These are phyloP conservation scores for Drosophila quadrilineata DNA, from an alignment of 1,140 invertebrate genomes.

Conservation along the genomic window DNA sequence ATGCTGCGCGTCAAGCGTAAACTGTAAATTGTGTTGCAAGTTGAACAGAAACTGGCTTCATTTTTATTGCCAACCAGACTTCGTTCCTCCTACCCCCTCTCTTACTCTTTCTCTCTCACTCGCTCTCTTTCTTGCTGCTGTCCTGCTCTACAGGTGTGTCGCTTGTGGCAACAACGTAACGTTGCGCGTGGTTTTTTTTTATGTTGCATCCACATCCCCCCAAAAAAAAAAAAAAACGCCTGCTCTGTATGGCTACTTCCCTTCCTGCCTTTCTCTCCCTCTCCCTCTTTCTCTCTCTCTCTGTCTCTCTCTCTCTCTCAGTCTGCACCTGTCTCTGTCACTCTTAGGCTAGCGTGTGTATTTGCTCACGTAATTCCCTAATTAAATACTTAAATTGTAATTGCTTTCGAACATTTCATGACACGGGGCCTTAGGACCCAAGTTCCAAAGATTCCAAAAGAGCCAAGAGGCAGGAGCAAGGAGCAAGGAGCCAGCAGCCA, in stretches of 20 bases:
- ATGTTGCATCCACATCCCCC: neutral
- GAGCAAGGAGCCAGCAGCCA: neutral
- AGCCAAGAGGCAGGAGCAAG: neutral
- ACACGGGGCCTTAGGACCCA: slow-evolving; percentile 11
- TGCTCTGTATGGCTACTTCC: neutral
- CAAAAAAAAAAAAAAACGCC: slow-evolving; percentile 3
- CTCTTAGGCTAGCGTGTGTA: slow-evolving; percentile 36
- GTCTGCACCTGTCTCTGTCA: neutral
- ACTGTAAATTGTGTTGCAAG: slow-evolving; percentile 72
- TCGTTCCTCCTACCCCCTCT: neutral
- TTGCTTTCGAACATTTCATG: slow-evolving; percentile 70
- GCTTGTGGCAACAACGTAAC: slow-evolving; percentile 63
- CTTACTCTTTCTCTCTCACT: neutral
- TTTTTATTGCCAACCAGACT: slow-evolving; percentile 64
- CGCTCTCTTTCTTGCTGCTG: too few species aligned
- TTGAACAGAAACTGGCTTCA: slow-evolving; percentile 70
- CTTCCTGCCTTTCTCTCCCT: neutral
- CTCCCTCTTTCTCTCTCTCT: neutral
- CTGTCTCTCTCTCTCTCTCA: neutral
- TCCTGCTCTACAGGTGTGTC: neutral
- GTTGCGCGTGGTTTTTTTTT: slow-evolving; percentile 61
- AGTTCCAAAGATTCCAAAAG: too few species aligned
- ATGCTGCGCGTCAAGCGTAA: slow-evolving; percentile 68
- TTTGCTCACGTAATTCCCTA: slow-evolving; percentile 79
- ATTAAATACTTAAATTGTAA: slow-evolving; percentile 80